phyloP scores from a whole-genome alignment of 2,113 vertebrate species.

The Cyprinodon tularosa region DNA sequence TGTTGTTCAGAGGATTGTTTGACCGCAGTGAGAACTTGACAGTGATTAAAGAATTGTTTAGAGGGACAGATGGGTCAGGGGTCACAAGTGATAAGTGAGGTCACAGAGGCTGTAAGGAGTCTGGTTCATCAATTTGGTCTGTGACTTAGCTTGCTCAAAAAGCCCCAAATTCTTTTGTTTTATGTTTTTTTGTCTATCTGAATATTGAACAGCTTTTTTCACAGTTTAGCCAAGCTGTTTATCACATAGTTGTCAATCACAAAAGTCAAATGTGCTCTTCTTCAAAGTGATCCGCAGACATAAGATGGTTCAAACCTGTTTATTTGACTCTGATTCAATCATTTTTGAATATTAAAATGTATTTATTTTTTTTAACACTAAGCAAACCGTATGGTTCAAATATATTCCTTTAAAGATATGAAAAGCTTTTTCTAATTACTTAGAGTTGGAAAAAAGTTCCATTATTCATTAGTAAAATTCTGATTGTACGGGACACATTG shows the following conservation, averaged over 20 bases:
- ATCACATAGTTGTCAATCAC: constrained; percentile 51
- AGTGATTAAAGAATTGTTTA: constrained; percentile 70
- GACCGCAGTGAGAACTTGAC: constrained; percentile 59
- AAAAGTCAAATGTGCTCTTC: constrained; percentile 12
- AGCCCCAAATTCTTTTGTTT: constrained; percentile 55
- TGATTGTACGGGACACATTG: constrained; percentile 10
- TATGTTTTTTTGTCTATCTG: constrained; percentile 49
- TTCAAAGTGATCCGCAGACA: constrained; percentile 30
- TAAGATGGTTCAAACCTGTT: constrained; percentile 21
- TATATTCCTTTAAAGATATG: constrained; percentile 9
- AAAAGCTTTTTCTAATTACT: constrained; percentile 20
- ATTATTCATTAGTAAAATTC: constrained; percentile 18
- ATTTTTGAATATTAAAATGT: no score
- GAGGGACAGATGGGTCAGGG: constrained; percentile 57
- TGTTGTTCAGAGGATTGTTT: constrained; percentile 51
- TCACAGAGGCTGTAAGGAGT: constrained; percentile 52
- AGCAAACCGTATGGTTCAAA: constrained; percentile 21
- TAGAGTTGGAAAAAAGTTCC: constrained; percentile 1
- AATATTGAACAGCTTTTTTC: constrained; percentile 51
- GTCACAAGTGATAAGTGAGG: constrained; percentile 71
- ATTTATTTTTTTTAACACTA: constrained; percentile 41
- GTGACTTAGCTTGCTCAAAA: constrained; percentile 28
- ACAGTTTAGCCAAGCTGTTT: constrained; percentile 40
- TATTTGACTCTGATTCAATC: constrained; percentile 22
- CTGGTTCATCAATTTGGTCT: constrained; percentile 72